phyloP scores from a whole-genome alignment of 2,888 invertebrate genomes.

The Plemyria rubiginata region DNA sequence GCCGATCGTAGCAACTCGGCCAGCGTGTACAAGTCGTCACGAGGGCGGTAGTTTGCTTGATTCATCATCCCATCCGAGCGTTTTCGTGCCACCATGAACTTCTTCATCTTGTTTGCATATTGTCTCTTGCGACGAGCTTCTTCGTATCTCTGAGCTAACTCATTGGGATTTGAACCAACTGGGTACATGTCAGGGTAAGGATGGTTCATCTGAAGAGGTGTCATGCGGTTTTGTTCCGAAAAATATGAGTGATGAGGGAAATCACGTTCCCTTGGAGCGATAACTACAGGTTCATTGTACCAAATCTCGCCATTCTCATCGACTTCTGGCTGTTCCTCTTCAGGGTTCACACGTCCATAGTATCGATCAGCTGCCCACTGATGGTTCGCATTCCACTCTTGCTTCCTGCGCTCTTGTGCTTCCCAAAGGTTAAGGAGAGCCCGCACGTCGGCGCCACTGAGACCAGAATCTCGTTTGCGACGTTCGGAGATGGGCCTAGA shows the following conservation, averaged over 20 bases:
- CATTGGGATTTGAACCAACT: conserved; percentile 72
- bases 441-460: conserved; percentile 86
- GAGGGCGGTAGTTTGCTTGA: conserved; percentile 76
- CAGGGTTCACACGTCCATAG: conserved; percentile 70
- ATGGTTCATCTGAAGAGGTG: conserved; percentile 58
- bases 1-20: conserved; percentile 84
- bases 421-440: conserved; percentile 86
- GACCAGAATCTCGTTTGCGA: conserved; percentile 85
- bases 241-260: conserved; percentile 77
- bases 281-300: conserved; percentile 85
- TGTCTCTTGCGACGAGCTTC: conserved; percentile 80
- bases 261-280: conserved; percentile 71
- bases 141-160: conserved; percentile 75
- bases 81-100: conserved; percentile 87
- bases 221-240: conserved; percentile 76
- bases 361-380: conserved; percentile 72
- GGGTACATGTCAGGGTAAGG: conserved; percentile 76
- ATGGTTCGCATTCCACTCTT: conserved; percentile 78
- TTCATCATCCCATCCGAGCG: conserved; percentile 73
- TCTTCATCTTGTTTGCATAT: conserved; percentile 81
- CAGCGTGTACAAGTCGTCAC: conserved; percentile 85
- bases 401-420: conserved; percentile 83
- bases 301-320: conserved; percentile 84
- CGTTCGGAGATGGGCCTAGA: conserved; percentile 77
- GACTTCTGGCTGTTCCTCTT: conserved; percentile 80